A percentile compares a stretch with the other conserved stretches of the same genome.
Evolutionary conservation across 2,113 vertebrate species (phyloP).

Genomic region (Megaceryle maxima): DNA sequence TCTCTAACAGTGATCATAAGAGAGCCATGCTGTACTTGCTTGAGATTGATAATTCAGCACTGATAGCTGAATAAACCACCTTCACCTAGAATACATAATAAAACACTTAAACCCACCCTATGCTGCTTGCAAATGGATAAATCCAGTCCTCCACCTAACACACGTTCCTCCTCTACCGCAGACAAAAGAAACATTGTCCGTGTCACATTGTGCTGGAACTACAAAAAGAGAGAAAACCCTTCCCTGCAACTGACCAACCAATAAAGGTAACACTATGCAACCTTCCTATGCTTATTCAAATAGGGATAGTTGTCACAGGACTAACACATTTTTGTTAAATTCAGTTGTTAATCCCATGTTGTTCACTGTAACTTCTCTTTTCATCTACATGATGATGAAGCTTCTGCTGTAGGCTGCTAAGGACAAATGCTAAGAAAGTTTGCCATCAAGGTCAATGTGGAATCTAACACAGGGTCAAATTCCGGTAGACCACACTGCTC

Average conservation of each 20-base stretch:
- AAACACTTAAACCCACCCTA: not conserved
- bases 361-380: not conserved
- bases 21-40: accelerated
- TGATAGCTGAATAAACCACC: not conserved
- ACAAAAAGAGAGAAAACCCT: not conserved
- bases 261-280: not conserved
- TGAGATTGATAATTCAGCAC: not conserved
- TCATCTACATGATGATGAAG: not conserved
- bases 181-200: not conserved
- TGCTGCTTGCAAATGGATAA: not conserved
- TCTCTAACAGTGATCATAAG: not conserved
- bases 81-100: not conserved
- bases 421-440: not conserved
- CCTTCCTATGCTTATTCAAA: not conserved
- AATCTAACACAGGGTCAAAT: not conserved
- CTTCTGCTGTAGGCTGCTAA: not conserved
- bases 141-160: too few relatives aligned
- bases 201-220: not conserved
- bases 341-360: not conserved
- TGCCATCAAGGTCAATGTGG: not conserved
- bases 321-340: not conserved
- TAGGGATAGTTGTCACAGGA: not conserved
- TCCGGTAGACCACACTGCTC: not conserved
- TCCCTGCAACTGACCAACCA: not conserved
- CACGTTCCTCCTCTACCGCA: not conserved